Evolutionary conservation across 2,797 vertebrate genomes (phyloP), one percentile per base, ranked within the genome.

Genomic region (Fistularia commersonii): DNA sequence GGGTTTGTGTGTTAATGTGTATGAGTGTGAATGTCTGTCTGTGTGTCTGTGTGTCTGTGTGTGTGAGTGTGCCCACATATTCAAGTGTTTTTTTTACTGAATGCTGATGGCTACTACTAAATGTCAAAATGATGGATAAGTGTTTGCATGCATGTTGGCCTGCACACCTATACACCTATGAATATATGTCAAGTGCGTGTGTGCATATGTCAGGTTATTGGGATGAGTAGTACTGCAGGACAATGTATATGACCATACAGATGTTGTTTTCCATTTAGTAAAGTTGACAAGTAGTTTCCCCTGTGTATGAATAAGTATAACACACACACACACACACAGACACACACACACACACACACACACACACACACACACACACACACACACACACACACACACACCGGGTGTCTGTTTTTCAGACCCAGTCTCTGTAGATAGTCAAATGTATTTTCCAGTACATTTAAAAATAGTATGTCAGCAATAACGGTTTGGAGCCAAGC

Each of bases 21-120:
- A 42, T 47, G 33, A 14, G 10, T 54, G 11, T 35, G 57, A 45
- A 56, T 43, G 34, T 15, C 13, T 33, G 8, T 45, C 8, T 33
- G 38, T 43, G 55, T 42, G 54, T 46, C 45, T 36, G 40, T 11
- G 62, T 55, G 47, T 45, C 66, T 62, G 57, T 23, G 11, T 59
- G 49, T 54, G 55, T 64, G 40, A 32, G 32, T 45, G 40, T 42
- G 40, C 34, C 11, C 6, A 39, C 46, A 13, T 37, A 35, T 46
- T 40, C 38, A 41, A 23, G 4, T 23, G 23, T 23, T 23, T 23
- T 23, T 23, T 23, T 23, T 23, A 23, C 23, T 23, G 23, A 23
- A 23, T 23, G 23, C 23, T 4, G 4, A 23, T 23, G 23, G 23
- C 23, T 23, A 23, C 23, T 2, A 23, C 2, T 23, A 23, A 23